Percentiles rank a stretch among this genome's conserved stretches.
These are phyloP conservation scores for Phodopus roborovskii DNA, from an alignment of 2,113 vertebrate genomes.

Conservation along the genomic window DNA sequence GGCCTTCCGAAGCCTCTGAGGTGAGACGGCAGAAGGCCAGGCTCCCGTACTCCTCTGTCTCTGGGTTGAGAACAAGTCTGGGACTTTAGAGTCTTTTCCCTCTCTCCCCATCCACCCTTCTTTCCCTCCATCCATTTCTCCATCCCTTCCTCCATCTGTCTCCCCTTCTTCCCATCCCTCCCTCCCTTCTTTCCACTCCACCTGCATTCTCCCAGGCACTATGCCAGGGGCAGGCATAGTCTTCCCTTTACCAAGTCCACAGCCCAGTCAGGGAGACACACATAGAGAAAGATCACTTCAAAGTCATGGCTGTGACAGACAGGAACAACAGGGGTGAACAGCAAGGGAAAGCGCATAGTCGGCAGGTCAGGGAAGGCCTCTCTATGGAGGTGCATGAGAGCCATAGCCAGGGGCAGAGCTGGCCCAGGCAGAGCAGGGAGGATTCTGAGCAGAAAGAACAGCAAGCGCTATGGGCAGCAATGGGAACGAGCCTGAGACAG, in stretches of 20 bases:
- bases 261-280: not conserved
- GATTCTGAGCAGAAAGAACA: not conserved
- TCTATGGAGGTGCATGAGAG: not conserved
- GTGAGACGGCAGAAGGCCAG: slow-evolving; percentile 58
- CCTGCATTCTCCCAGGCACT: not conserved
- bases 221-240: not conserved
- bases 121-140: not conserved
- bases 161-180: not conserved
- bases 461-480: fast-evolving
- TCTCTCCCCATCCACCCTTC: not conserved
- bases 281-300: not conserved
- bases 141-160: fast-evolving
- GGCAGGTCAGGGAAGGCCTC: not conserved
- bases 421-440: not conserved
- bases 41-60: not conserved
- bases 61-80: not conserved
- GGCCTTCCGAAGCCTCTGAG: slow-evolving; percentile 89
- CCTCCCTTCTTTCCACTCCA: not conserved
- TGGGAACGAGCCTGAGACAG: not conserved
- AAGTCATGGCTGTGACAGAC: not conserved
- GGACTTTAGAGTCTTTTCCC: not conserved
- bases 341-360: not conserved
- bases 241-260: not conserved
- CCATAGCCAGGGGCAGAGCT: not conserved
- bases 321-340: not conserved